Evolutionary conservation across 2,113 vertebrate genomes (phyloP), one percentile per base, ranked within the genome.

Genomic region (Azemiops feae): DNA sequence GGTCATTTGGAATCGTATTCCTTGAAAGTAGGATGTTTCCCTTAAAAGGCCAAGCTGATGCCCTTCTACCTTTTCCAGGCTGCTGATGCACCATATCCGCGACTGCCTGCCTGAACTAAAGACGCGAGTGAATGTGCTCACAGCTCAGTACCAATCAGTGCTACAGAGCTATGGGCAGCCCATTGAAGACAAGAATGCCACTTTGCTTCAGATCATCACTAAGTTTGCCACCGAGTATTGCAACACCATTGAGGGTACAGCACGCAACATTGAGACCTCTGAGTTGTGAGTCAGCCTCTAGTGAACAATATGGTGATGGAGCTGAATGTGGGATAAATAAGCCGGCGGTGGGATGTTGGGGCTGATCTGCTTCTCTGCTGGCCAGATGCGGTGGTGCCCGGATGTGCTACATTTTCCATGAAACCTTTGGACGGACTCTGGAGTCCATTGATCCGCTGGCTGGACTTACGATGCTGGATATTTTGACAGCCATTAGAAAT

Each of bases 351-450:
- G 30, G 43, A 9, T 20, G 39, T 34, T 22, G 86, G 20, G 54
- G 55, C 30, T 64, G 88, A 85, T 9, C 14, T 5, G 5, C 58
- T 69, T 30, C 10, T 23, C 20, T 50, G 55, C 6, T 87, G 91
- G 91, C 25, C 96, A 98, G 98, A 74, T 98, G 98, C 25, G 98
- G 98, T 0, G 98, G 98, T 11, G 98, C 98, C 89, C 97, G 98
- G 14, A 98, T 98, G 94, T 98, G 98, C 95, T 98, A 98, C 94
- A 98, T 98, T 94, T 98, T 98, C 96, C 98, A 98, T 47, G 98
- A 98, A 96, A 98, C 98, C 14, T 98, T 98, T 94, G 97, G 98
- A 55, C 97, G 97, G 88, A 98, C 98, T 2, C 95, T 98, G 96
- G 98, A 98, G 96, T 98, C 98, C 92, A 98, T 98, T 16, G 97